Evolutionary conservation across 2,888 invertebrate species (phyloP), one percentile per base, ranked within the genome.

Genomic region (Aromia moschata): DNA sequence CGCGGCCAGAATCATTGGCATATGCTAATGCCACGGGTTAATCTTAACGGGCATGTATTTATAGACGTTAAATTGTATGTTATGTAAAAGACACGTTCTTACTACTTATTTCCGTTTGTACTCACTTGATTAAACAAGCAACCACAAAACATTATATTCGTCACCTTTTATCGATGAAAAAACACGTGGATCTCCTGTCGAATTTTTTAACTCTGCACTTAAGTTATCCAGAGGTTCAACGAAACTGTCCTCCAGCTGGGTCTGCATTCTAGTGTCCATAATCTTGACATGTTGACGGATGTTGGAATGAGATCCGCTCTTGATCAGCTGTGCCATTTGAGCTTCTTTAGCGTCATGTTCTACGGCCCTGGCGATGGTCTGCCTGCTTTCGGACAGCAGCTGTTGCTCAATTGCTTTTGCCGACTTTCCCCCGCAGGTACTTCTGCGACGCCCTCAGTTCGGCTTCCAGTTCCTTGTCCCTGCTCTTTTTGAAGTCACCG

Each of bases 81-180:
- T 54, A 55, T 36, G 51, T 38, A 59, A 52, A 46, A 41, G 25
- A 31, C 12, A 41, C 12, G 46, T 33, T 37, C 55, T 41, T 60
- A 30, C 45, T 59, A 33, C 55, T 41, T 60, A 18, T 41, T 63
- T 36, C 47, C 18, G 40, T 9, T 16, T 54, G 58, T 65, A 71
- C 70, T 67, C 67, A 67, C 69, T 67, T 69, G 62, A 60, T 31
- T 44, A 16, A 43, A 58, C 46, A 53, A 46, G 18, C 49, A 57
- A 58, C 56, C 56, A 59, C 59, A 52, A 61, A 57, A 64, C 64
- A 65, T 64, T 64, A 66, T 57, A 58, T 56, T 56, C 64, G 63
- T 79, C 83, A 90, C 90, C 90, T 90, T 83, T 85, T 85, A 72
- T 89, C 87, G 67, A 84, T 79, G 73, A 85, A 83, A 79, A 87